Base-by-base conservation (phyloP, 2,888 invertebrate species). In the Drosophila rubida region DNA sequence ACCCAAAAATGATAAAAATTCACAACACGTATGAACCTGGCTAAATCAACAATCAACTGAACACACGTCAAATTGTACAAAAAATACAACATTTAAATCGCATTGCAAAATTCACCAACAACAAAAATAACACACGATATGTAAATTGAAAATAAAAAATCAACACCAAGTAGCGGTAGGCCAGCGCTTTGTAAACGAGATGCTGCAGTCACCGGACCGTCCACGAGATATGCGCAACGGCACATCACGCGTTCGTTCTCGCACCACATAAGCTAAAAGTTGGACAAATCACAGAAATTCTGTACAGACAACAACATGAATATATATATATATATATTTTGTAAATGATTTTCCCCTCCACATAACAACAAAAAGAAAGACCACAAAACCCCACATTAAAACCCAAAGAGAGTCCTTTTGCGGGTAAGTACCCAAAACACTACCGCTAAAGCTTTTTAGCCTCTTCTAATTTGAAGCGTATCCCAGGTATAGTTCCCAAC, bases 101-200 rank as follows among this genome's bases (percentile, higher is more conserved):
- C 69, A 81, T 78, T 70, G 66, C 63, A 67, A 76, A 69, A 67
- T 49, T 51, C 41, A 50, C 46, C 41, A 57, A 4, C 13, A 16
- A 23, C 7, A 35, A 23, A 35, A 23, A 22, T 3, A 8, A 22
- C 13, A 50, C 39, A 27, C 16, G 23, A 37, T 19, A 2, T 16
- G 16, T 41, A 22, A 16, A 25, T 35, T 46, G 39, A 51, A 60
- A 68, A 72, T 68, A 75, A 75, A 44, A 58, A 42, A 69, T 49
- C 64, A 25, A 60, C 32, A 59, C 55, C 75, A 84, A 81, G 78
- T 83, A 87, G 77, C 89, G 92, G 92, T 89, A 91, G 92, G 74
- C 92, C 92, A 88, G 91, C 90, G 82, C 92, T 92, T 90, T 92
- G 92, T 91, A 92, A 91, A 90, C 90, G 92, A 84, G 92, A 92